Evolutionary conservation across 2,797 vertebrate species (phyloP), one percentile per base, ranked within the genome.

Genomic region (Onychomys arenicola): DNA sequence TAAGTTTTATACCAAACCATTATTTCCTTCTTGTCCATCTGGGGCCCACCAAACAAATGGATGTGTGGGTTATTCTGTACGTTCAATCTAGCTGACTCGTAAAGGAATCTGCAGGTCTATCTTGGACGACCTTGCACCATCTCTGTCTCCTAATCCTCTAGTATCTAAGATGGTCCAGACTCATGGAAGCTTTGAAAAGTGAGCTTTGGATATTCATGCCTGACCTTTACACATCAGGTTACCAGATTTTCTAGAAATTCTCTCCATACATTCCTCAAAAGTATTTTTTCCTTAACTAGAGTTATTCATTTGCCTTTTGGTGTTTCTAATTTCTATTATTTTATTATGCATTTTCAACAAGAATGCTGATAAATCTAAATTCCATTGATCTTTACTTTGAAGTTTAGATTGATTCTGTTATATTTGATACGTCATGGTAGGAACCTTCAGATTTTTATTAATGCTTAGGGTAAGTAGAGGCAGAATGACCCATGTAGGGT

Each of bases 1-100:
- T 69, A 91, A 69, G 91, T 73, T 87, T 95, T 92, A 71, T 90
- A 83, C 75, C 90, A 91, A 95, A 78, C 85, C 43, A 43, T 91
- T 91, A 93, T 95, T 93, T 97, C 95, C 92, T 73, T 49, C 76
- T 87, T 65, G 43, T 84, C 75, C 61, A 97, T 92, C 86, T 96
- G 89, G 78, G 90, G 67, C 23, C 91, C 90, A 37, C 57, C 89
- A 91, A 95, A 96, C 77, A 92, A 95, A 86, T 75, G 93, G 65
- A 34, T 34, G 11, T 71, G 71, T 94, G 95, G 71, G 61, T 34
- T 63, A 40, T 49, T 95, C 32, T 96, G 27, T 32, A 37, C 5
- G 61, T 59, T 90, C 59, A 63, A 84, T 69, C 32, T 29, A 5
- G 11, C 34, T 85, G 92, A 84, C 78, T 95, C 69, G 49, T 5